Conservation (phyloP, 2,888 invertebrate genomes). For the Leptura quadrifasciata region DNA sequence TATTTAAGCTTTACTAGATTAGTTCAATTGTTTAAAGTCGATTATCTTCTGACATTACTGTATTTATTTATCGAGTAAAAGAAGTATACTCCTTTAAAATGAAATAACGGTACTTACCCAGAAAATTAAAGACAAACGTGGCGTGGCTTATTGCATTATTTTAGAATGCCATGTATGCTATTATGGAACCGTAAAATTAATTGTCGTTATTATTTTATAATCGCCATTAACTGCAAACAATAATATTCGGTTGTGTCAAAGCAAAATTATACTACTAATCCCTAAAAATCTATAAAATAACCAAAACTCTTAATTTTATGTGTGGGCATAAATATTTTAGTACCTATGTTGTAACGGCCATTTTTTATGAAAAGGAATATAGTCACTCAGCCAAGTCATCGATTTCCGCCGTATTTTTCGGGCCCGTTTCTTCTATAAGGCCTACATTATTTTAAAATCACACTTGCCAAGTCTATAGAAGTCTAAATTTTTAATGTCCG, state of each 20-base stretch:
- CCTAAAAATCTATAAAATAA: slow-evolving; percentile 36
- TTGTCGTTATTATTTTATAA: slow-evolving; percentile 37
- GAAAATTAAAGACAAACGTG: too few species aligned
- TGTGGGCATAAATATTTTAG: slow-evolving; percentile 40
- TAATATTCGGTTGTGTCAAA: slow-evolving; percentile 39
- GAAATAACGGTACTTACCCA: too few species aligned
- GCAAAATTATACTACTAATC: slow-evolving; percentile 38
- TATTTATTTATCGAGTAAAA: too few species aligned
- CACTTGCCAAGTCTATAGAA: slow-evolving; percentile 39
- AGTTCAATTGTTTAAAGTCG: too few species aligned
- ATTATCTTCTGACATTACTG: too few species aligned
- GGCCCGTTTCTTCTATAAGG: neutral
- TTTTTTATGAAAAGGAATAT: slow-evolving; percentile 38
- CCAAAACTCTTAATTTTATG: slow-evolving; percentile 42
- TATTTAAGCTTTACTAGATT: too few species aligned
- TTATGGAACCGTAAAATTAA: slow-evolving; percentile 25
- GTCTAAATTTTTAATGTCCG: slow-evolving; percentile 31
- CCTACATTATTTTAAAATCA: slow-evolving; percentile 32
- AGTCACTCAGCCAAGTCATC: slow-evolving; percentile 1
- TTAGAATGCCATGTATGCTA: neutral
- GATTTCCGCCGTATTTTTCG: neutral
- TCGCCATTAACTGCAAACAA: slow-evolving; percentile 39
- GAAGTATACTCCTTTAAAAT: too few species aligned
- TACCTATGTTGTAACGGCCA: slow-evolving; percentile 40
- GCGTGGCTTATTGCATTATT: neutral